Evolutionary conservation across 2,888 invertebrate genomes (phyloP), one percentile per base, ranked within the genome.

Genomic region (Athalia circularis): DNA sequence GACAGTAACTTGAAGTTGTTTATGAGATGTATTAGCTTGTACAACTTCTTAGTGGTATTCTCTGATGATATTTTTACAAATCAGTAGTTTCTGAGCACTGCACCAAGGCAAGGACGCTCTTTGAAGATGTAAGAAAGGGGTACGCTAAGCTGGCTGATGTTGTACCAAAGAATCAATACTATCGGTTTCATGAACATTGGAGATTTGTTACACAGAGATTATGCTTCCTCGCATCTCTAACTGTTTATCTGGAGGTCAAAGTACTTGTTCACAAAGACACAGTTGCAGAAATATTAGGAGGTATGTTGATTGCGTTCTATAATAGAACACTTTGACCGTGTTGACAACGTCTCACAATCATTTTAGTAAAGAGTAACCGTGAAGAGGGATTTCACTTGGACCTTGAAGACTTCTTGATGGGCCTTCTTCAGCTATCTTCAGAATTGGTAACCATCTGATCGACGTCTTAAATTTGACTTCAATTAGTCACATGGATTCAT

Each of bases 181-280:
- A 96, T 90, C 93, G 96, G 84, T 98, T 95, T 88, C 94, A 96
- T 82, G 97, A 98, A 85, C 96, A 96, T 85, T 98, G 98, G 98
- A 93, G 95, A 59, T 95, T 92, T 87, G 94, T 95, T 80, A 96
- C 95, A 0, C 97, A 98, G 87, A 92, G 95, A 65, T 92, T 96
- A 82, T 94, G 95, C 79, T 97, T 95, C 89, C 91, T 96, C 11
- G 93, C 95, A 67, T 94, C 97, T 0, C 91, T 97, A 77, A 94
- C 95, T 7, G 92, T 96, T 72, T 98, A 96, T 91, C 91, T 98
- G 81, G 96, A 97, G 91, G 92, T 93, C 13, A 96, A 96, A 0
- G 92, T 94, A 83, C 91, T 98, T 67, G 94, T 95, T 0, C 92
- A 94, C 0, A 94, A 95, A 83, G 94, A 95, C 80, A 95, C 95